Evolutionary conservation across 2,888 invertebrate genomes (phyloP).

Genomic region (Torymus tubicola): DNA sequence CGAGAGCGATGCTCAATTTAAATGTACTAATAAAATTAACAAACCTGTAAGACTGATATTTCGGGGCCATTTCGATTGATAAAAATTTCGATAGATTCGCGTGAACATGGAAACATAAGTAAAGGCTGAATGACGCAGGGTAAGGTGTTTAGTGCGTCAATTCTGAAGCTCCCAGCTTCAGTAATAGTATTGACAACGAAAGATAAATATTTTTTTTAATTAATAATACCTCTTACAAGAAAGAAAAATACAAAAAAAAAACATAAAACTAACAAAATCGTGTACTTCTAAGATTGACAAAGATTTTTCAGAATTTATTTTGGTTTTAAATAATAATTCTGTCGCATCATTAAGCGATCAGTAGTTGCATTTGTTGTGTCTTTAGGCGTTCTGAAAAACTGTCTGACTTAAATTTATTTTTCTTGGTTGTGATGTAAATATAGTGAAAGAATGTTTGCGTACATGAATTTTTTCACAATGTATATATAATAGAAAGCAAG

Average conservation of each 20-base stretch:
- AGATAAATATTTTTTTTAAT: conserved; percentile 13
- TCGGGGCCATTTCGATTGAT: conserved; percentile 70
- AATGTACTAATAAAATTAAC: conserved; percentile 64
- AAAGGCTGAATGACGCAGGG: conserved; percentile 47
- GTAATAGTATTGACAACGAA: conserved; percentile 55
- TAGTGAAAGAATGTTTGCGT: conserved; percentile 42
- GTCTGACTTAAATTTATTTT: conserved; percentile 64
- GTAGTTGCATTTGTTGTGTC: conserved; percentile 27
- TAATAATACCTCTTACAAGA: conserved; percentile 12
- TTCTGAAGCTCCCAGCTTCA: conserved; percentile 39
- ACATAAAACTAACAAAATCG: conserved; percentile 22
- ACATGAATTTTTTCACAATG: conserved; percentile 32
- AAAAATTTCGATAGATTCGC: conserved; percentile 39
- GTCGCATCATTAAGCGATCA: conserved; percentile 6
- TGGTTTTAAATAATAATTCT: conserved; percentile 26
- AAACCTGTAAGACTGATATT: conserved; percentile 72
- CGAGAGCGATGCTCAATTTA: conserved; percentile 66
- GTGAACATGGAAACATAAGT: conserved; percentile 29
- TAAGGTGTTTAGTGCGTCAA: conserved; percentile 21
- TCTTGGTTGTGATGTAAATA: conserved; percentile 70
- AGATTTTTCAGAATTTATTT: conserved; percentile 36
- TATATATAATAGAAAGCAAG: conserved; percentile 25
- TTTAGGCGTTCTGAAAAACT: conserved; percentile 27
- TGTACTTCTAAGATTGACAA: conserved; percentile 30
- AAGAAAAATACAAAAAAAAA: conserved; percentile 20